These are phyloP conservation scores for Ectemnius cavifrons DNA, from an alignment of 2,888 invertebrate species.

Conservation along the genomic window DNA sequence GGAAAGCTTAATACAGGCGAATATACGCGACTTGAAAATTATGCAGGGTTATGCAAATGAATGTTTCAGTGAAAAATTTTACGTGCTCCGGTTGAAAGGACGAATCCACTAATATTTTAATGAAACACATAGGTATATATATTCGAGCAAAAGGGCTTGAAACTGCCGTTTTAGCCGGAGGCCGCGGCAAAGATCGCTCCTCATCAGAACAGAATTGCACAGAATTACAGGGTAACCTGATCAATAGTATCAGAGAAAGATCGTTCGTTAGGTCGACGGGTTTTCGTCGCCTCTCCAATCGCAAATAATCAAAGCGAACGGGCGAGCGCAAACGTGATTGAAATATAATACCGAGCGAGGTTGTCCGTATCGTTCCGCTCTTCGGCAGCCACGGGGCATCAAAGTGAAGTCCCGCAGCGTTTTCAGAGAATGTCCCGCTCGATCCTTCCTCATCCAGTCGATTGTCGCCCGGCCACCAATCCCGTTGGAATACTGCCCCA, in stretches of 20 bases:
- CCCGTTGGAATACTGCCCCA: constrained; percentile 52
- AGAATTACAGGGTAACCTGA: constrained; percentile 63
- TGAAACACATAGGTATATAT: background rate
- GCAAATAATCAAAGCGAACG: constrained; percentile 63
- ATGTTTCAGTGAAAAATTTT: background rate
- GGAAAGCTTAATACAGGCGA: constrained; percentile 41
- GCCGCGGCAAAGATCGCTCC: background rate
- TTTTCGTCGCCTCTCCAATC: constrained; percentile 61
- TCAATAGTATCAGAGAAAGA: constrained; percentile 62
- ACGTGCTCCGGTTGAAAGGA: background rate
- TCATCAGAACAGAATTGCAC: constrained; percentile 32
- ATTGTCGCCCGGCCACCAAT: constrained; percentile 39
- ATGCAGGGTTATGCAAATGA: background rate
- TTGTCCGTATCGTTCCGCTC: constrained; percentile 62
- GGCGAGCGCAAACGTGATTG: constrained; percentile 64
- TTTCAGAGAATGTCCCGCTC: constrained; percentile 52
- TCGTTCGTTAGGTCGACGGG: constrained; percentile 61
- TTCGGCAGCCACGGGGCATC: constrained; percentile 54
- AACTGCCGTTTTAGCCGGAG: background rate
- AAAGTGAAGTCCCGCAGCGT: constrained; percentile 60
- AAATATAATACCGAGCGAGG: constrained; percentile 63
- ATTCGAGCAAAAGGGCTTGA: background rate
- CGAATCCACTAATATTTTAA: background rate
- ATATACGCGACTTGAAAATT: constrained; percentile 3
- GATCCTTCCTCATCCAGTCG: constrained; percentile 60